phyloP scores from a whole-genome alignment of 2,797 vertebrate species.

The Urophycis tenuis region DNA sequence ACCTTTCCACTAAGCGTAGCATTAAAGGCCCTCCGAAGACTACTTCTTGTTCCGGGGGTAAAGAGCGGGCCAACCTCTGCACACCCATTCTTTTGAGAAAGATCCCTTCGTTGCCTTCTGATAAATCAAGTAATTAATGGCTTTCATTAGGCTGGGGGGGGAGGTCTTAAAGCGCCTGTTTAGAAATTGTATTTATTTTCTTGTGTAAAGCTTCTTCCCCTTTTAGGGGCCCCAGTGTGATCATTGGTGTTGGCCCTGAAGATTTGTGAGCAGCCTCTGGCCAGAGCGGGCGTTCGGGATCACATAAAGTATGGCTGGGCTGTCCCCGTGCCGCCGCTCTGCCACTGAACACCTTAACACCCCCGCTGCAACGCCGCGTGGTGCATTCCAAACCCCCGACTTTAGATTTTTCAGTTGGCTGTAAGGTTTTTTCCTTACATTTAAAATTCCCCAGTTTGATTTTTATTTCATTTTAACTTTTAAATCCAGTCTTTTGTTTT shows the following conservation, averaged over 20 bases:
- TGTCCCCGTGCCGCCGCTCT: conserved; percentile 39
- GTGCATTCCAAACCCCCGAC: conserved; percentile 22
- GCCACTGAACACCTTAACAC: conserved; percentile 52
- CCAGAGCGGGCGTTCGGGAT: conserved; percentile 41
- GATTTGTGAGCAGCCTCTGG: conserved; percentile 62
- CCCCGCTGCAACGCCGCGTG: conserved; percentile 35
- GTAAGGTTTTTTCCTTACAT: not conserved
- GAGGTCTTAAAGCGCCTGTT: conserved; percentile 40
- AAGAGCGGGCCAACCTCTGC: conserved; percentile 10
- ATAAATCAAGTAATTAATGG: conserved; percentile 56
- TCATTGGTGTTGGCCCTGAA: conserved; percentile 55
- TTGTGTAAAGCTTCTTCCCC: conserved; percentile 50
- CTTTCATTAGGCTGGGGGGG: conserved; percentile 50
- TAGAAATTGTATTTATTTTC: conserved; percentile 61
- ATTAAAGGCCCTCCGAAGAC: conserved; percentile 31
- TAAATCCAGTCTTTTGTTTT: not conserved
- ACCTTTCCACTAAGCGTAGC: not conserved
- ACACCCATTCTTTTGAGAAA: conserved; percentile 24
- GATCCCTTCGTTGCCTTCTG: conserved; percentile 11
- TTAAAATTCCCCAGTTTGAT: not conserved
- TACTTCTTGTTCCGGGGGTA: conserved; percentile 21
- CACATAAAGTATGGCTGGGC: conserved; percentile 50
- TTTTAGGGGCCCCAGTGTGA: conserved; percentile 61
- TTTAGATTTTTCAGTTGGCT: not conserved
- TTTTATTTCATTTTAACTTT: not conserved